Conservation (phyloP, 2,797 vertebrate species). For the Garrulus glandarius region DNA sequence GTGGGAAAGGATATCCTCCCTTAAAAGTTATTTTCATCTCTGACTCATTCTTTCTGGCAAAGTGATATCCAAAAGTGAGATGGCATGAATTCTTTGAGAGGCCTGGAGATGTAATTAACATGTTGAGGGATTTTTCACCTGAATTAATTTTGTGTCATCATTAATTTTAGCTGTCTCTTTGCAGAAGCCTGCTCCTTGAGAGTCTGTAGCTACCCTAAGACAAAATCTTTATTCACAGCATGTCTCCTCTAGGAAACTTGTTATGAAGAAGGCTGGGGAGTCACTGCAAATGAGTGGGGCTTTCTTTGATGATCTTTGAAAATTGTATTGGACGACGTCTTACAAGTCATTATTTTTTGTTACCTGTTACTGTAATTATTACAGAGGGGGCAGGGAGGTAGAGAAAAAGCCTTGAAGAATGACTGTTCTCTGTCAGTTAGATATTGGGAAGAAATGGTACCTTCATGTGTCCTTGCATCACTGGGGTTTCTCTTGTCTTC, state of each 20-base stretch:
- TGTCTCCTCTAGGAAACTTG: neutral
- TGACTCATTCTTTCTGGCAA: neutral
- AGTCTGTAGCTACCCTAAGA: neutral
- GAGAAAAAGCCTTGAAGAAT: neutral
- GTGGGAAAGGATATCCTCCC: neutral
- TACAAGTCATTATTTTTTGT: neutral
- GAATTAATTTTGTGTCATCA: neutral
- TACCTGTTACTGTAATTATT: neutral
- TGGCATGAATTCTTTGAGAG: neutral
- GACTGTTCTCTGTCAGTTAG: neutral
- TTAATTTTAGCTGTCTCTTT: neutral
- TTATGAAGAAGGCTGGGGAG: neutral
- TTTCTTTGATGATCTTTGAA: neutral
- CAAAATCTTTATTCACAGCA: neutral
- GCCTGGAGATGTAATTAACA: neutral
- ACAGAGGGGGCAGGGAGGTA: accelerated
- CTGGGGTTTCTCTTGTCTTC: neutral
- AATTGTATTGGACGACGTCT: neutral
- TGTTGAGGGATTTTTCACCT: neutral
- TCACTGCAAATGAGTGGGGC: neutral
- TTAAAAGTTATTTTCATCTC: neutral
- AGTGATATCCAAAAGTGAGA: neutral
- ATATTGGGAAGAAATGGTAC: neutral
- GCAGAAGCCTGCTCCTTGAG: neutral
- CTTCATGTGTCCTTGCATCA: neutral